These are phyloP conservation scores for Ctenoplectra terminalis DNA, from an alignment of 1,140 invertebrate species.

Conservation along the genomic window DNA sequence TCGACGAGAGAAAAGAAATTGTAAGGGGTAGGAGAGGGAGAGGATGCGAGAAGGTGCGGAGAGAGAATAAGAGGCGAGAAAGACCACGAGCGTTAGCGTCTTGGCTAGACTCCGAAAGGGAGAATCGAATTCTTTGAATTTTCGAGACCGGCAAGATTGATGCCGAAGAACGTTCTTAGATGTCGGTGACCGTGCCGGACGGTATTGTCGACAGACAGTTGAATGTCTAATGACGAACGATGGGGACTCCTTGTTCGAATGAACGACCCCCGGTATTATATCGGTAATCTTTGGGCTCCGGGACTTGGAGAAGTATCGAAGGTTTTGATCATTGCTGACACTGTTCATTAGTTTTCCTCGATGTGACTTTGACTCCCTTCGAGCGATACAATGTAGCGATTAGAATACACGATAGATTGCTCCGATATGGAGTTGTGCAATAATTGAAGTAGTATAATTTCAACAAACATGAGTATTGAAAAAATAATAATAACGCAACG, in stretches of 20 bases:
- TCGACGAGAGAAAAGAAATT: slow-evolving; percentile 60
- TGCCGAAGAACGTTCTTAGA: slow-evolving; percentile 56
- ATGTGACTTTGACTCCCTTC: not conserved
- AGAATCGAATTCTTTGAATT: slow-evolving; percentile 74
- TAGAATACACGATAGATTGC: not conserved
- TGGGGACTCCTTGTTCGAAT: slow-evolving; percentile 26
- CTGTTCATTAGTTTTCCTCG: slow-evolving; percentile 24
- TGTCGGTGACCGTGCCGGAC: slow-evolving; percentile 51
- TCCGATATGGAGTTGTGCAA: not conserved
- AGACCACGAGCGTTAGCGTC: slow-evolving; percentile 11
- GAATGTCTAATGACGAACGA: slow-evolving; percentile 54
- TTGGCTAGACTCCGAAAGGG: slow-evolving; percentile 29
- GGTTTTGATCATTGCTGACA: slow-evolving; percentile 22
- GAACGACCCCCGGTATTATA: slow-evolving; percentile 39
- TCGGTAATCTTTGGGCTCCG: slow-evolving; percentile 20
- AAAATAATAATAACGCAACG: not conserved
- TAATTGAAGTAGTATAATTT: not conserved
- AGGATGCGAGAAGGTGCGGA: slow-evolving; percentile 51
- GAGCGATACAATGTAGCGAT: not conserved
- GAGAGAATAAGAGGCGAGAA: slow-evolving; percentile 53
- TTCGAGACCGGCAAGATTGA: slow-evolving; percentile 71
- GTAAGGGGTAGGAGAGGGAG: slow-evolving; percentile 7
- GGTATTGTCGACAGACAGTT: slow-evolving; percentile 55
- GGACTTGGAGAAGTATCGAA: slow-evolving; percentile 28
- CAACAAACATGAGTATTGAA: not conserved